phyloP scores from a whole-genome alignment of 2,113 vertebrate species.

The Zeus faber region DNA sequence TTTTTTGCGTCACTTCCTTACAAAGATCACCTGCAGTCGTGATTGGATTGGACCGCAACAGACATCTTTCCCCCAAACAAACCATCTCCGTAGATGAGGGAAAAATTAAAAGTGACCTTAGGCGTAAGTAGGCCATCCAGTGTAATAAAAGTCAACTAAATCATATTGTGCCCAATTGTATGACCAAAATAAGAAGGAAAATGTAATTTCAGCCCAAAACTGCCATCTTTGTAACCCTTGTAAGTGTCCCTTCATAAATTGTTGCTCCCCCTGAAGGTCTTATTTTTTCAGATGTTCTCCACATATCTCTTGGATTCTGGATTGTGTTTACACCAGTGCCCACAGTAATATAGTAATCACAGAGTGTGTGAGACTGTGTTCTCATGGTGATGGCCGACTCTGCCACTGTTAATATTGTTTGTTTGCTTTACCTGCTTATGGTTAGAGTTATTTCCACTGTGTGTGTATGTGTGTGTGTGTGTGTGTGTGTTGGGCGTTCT shows the following conservation, averaged over 20 bases:
- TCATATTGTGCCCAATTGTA: neutral
- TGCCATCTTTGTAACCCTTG: no score
- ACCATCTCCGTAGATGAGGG: constrained; percentile 2
- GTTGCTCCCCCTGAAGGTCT: neutral
- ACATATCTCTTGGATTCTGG: constrained; percentile 15
- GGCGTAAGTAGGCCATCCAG: constrained; percentile 9
- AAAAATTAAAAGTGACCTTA: constrained; percentile 23
- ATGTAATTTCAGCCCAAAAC: constrained; percentile 14
- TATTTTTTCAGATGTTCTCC: neutral
- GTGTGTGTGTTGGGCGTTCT: neutral
- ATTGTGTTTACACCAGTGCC: constrained; percentile 4
- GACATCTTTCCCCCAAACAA: neutral
- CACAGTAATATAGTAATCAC: neutral
- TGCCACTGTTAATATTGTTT: no score
- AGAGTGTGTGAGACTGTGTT: neutral
- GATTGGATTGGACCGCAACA: neutral
- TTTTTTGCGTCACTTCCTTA: no score
- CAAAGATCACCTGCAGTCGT: neutral
- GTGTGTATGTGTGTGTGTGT: constrained; percentile 1
- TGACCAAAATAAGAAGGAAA: neutral
- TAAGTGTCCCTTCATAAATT: neutral
- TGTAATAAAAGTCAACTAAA: constrained; percentile 10
- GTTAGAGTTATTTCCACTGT: constrained; percentile 17
- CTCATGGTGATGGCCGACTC: neutral
- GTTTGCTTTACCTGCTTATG: constrained; percentile 12